phyloP scores from a whole-genome alignment of 2,797 vertebrate species.

The Sebastes hubbsi region DNA sequence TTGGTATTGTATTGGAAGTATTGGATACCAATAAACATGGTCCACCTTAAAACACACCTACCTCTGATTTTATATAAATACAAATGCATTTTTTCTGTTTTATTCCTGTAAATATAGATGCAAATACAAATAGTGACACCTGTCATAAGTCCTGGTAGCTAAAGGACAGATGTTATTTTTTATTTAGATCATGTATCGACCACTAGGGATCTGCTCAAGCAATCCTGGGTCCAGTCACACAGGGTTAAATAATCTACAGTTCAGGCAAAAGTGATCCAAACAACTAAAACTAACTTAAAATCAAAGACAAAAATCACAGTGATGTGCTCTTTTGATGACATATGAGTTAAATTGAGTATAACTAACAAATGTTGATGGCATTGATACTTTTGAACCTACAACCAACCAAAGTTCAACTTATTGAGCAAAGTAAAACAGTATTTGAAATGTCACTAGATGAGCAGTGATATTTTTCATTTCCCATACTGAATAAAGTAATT shows the following conservation, averaged over 20 bases:
- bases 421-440: slow-evolving; percentile 25
- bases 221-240: not conserved
- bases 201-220: not conserved
- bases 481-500: slow-evolving; percentile 70
- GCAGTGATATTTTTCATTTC: slow-evolving; percentile 63
- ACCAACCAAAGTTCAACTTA: not conserved
- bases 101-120: not conserved
- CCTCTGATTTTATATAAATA: not conserved
- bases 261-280: not conserved
- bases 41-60: not conserved
- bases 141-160: not conserved
- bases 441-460: slow-evolving; percentile 58
- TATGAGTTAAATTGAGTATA: not conserved
- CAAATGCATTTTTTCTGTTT: not conserved
- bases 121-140: not conserved
- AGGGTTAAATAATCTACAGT: not conserved
- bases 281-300: not conserved
- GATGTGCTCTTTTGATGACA: not conserved
- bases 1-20: too few relatives aligned
- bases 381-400: not conserved
- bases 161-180: not conserved
- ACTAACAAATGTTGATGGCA: not conserved
- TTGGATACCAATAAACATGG: not conserved
- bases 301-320: not conserved
- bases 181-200: not conserved